A percentile compares a stretch with the other conserved stretches of the same genome.
Evolutionary conservation across 2,888 invertebrate species (phyloP).

Genomic region (Lithosia quadra): DNA sequence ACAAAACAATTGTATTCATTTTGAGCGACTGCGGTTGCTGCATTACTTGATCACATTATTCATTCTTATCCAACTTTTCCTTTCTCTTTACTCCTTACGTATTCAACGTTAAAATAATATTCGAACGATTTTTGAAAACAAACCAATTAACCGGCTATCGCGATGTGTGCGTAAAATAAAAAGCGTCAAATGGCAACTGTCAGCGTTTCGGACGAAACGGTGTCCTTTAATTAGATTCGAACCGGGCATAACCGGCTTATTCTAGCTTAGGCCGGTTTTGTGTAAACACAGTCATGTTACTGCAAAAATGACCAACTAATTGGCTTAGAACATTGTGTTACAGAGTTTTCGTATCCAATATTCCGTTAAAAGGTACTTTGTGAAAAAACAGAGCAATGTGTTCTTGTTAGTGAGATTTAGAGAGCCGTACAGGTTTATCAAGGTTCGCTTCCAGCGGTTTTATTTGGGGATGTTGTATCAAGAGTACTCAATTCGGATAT

Average conservation of each 20-base stretch:
- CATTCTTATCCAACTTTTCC: constrained; percentile 64
- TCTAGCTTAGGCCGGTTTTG: constrained; percentile 78
- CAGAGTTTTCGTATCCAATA: constrained; percentile 81
- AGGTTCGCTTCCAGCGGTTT: constrained; percentile 22
- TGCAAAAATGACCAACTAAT: constrained; percentile 86
- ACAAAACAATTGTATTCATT: constrained; percentile 85
- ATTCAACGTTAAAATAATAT: constrained; percentile 49
- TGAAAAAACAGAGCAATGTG: constrained; percentile 60
- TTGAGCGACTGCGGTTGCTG: constrained; percentile 79
- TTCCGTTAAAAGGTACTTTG: constrained; percentile 73
- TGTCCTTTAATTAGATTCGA: constrained; percentile 86
- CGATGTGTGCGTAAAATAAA: constrained; percentile 67
- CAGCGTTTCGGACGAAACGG: constrained; percentile 81
- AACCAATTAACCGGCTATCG: constrained; percentile 74
- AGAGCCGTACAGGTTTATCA: constrained; percentile 33
- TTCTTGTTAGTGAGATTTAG: constrained; percentile 53
- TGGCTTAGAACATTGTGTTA: constrained; percentile 83
- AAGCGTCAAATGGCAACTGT: constrained; percentile 79
- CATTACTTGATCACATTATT: constrained; percentile 83
- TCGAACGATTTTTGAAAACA: constrained; percentile 61
- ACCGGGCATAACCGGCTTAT: constrained; percentile 83
- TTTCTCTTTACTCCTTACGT: constrained; percentile 51
- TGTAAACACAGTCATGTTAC: constrained; percentile 74
- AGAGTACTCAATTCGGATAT: constrained; percentile 37
- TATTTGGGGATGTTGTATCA: constrained; percentile 19